phyloP scores from a whole-genome alignment of 53 echinoderm and acorn worm species.

The Hippasteria phrygiana region DNA sequence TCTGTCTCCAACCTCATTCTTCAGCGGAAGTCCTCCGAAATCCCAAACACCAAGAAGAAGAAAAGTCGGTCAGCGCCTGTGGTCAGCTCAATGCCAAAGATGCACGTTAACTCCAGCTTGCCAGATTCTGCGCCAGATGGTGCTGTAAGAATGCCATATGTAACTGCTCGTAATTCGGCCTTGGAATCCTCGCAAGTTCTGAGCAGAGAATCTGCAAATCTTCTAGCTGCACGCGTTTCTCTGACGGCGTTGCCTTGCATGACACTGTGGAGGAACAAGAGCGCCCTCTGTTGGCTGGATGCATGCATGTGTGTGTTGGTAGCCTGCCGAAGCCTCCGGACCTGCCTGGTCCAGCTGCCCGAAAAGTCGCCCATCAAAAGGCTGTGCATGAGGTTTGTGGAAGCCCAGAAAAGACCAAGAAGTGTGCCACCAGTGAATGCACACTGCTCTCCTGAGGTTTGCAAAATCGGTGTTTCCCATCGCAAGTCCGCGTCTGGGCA shows the following conservation, averaged over 20 bases:
- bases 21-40: constrained; percentile 70
- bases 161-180: too few species aligned
- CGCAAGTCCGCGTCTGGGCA: too few species aligned
- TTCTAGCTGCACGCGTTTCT: background rate
- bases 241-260: background rate
- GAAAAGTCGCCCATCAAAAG: constrained; percentile 64
- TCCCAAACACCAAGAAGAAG: constrained; percentile 61
- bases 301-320: constrained; percentile 82
- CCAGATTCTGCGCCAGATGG: background rate
- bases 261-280: constrained; percentile 76
- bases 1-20: constrained; percentile 53
- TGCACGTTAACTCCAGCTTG: background rate
- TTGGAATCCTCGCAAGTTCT: background rate
- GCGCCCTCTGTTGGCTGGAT: constrained; percentile 94
- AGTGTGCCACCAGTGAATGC: too few species aligned
- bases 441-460: too few species aligned
- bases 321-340: constrained; percentile 68
- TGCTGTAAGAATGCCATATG: background rate
- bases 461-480: too few species aligned
- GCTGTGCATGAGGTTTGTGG: constrained; percentile 78
- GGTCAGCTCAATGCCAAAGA: background rate
- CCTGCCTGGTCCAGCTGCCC: constrained; percentile 65
- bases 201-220: background rate
- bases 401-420: constrained; percentile 72
- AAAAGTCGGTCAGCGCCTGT: background rate